Percentiles rank a stretch among this genome's conserved stretches.
Evolutionary conservation across 2,113 vertebrate species (phyloP).

Genomic region (Ophiodon elongatus): DNA sequence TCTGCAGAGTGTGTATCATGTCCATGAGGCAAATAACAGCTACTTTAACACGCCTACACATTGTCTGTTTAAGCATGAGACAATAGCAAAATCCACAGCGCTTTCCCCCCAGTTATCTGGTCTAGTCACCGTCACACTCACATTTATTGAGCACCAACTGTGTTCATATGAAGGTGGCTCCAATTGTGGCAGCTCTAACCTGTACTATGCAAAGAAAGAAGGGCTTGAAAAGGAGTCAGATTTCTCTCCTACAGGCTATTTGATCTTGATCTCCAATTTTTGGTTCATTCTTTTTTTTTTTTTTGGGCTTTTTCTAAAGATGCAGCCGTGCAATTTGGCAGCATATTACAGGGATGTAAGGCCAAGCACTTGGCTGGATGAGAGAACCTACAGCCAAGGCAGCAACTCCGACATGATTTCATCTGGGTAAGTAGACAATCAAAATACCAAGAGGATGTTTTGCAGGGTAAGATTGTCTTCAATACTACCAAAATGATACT

Average conservation of each 20-base stretch:
- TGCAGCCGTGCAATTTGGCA: slow-evolving; percentile 33
- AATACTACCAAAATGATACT: slow-evolving; percentile 25
- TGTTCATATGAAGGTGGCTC: slow-evolving; percentile 10
- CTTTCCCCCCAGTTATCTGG: slow-evolving; percentile 5
- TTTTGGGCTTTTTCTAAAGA: slow-evolving; percentile 9
- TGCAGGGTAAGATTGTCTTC: slow-evolving; percentile 22
- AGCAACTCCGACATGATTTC: slow-evolving; percentile 54
- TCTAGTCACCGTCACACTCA: slow-evolving; percentile 5
- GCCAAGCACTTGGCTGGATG: neutral
- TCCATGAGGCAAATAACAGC: slow-evolving; percentile 49
- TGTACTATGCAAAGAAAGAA: neutral
- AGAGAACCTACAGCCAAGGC: slow-evolving; percentile 53
- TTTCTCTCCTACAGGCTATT: neutral
- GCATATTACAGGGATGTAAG: slow-evolving; percentile 37
- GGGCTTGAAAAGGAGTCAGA: neutral
- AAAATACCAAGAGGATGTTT: slow-evolving; percentile 39
- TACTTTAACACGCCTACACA: slow-evolving; percentile 63
- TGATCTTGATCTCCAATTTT: slow-evolving; percentile 8
- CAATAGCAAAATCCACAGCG: slow-evolving; percentile 19
- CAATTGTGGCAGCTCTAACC: neutral
- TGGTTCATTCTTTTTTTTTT: neutral
- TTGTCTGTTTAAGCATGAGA: slow-evolving; percentile 66
- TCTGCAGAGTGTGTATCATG: slow-evolving; percentile 46
- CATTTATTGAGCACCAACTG: neutral
- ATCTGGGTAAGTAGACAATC: slow-evolving; percentile 35